phyloP scores from a whole-genome alignment of 2,113 vertebrate species.

The Scomber scombrus region DNA sequence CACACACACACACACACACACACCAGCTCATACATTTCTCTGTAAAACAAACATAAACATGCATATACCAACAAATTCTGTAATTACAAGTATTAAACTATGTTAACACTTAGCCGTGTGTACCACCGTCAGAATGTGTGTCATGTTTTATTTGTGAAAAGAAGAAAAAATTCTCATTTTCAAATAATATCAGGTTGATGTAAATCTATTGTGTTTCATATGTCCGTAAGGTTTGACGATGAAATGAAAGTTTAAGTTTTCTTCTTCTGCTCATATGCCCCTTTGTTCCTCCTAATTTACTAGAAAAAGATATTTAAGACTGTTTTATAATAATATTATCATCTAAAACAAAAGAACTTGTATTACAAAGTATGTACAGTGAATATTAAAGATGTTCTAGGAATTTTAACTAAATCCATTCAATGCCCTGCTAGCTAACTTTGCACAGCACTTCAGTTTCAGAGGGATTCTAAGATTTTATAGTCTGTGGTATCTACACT shows the following conservation, averaged over 20 bases:
- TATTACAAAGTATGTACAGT: conserved; percentile 76
- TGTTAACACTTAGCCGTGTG: conserved; percentile 76
- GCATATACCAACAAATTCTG: conserved; percentile 53
- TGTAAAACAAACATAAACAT: neutral
- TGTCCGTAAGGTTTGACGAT: conserved; percentile 62
- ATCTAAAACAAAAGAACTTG: conserved; percentile 52
- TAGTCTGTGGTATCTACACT: conserved; percentile 79
- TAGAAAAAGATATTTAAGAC: conserved; percentile 64
- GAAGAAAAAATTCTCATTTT: conserved; percentile 60
- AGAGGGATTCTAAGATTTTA: conserved; percentile 72
- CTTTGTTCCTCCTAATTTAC: conserved; percentile 58
- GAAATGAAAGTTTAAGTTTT: conserved; percentile 50
- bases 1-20: conserved; percentile 18
- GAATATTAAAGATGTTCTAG: conserved; percentile 71
- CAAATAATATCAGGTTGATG: conserved; percentile 58
- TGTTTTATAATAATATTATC: conserved; percentile 71
- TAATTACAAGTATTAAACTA: conserved; percentile 78
- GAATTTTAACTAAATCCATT: conserved; percentile 64
- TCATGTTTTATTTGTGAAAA: conserved; percentile 79
- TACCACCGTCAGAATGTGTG: conserved; percentile 72
- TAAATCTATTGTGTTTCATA: conserved; percentile 76
- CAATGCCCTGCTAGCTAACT: conserved; percentile 74
- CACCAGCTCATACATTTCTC: conserved; percentile 28
- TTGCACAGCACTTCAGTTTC: conserved; percentile 77
- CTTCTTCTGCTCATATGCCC: conserved; percentile 51